phyloP scores from a whole-genome alignment of 2,113 vertebrate species.

The Gymnogyps californianus region DNA sequence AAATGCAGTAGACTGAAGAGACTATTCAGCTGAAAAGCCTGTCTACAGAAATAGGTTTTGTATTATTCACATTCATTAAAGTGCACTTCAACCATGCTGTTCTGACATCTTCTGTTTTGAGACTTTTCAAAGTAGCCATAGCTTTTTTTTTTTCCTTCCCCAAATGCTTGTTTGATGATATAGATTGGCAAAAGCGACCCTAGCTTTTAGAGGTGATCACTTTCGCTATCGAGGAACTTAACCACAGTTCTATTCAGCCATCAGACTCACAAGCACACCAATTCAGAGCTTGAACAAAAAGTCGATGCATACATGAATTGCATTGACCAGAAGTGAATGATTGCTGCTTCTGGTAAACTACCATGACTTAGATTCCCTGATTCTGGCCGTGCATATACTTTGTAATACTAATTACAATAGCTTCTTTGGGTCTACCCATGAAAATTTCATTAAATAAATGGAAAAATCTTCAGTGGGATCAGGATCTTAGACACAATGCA shows the following conservation, averaged over 20 bases:
- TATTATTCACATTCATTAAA: conserved; percentile 29
- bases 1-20: conserved; percentile 44
- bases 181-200: neutral
- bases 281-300: neutral
- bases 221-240: neutral
- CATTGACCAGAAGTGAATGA: neutral
- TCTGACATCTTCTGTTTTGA: neutral
- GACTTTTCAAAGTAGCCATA: neutral
- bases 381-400: neutral
- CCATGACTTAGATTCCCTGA: neutral
- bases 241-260: neutral
- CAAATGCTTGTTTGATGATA: neutral
- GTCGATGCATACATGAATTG: accelerated
- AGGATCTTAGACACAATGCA: neutral
- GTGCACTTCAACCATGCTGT: neutral
- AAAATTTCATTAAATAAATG: neutral
- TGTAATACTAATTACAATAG: neutral
- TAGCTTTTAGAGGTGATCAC: neutral
- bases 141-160: neutral
- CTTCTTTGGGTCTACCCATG: neutral
- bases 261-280: neutral
- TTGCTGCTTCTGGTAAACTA: neutral
- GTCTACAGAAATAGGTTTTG: conserved; percentile 5
- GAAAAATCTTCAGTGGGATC: neutral
- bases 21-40: conserved; percentile 54